Evolutionary conservation across 1,140 invertebrate species (phyloP).

Genomic region (Drosophila sucinea): DNA sequence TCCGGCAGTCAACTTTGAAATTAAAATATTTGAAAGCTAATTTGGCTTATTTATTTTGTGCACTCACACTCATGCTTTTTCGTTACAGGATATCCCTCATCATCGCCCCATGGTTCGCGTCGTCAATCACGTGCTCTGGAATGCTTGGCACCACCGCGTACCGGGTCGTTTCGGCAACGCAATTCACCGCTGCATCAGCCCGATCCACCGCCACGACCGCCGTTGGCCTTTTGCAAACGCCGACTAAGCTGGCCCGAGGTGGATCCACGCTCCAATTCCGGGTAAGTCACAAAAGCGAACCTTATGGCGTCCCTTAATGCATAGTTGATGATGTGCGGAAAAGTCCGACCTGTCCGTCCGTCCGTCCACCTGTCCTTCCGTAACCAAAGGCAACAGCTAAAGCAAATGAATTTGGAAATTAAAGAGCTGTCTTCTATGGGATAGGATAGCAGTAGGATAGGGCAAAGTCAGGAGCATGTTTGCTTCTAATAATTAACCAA

Average conservation of each 20-base stretch:
- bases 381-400: background rate
- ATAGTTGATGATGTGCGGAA: slow-evolving; percentile 67
- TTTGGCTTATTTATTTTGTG: background rate
- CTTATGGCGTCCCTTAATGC: slow-evolving; percentile 31
- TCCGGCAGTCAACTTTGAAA: background rate
- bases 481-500: slow-evolving; percentile 56
- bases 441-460: background rate
- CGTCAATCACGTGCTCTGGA: slow-evolving; percentile 85
- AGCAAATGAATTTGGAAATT: slow-evolving; percentile 62
- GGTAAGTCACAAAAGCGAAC: slow-evolving; percentile 85
- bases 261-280: slow-evolving; percentile 90
- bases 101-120: slow-evolving; percentile 72
- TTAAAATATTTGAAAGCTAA: slow-evolving; percentile 7
- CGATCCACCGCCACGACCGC: slow-evolving; percentile 85
- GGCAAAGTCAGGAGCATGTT: slow-evolving; percentile 27
- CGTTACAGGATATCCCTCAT: slow-evolving; percentile 66
- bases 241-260: slow-evolving; percentile 92
- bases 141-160: slow-evolving; percentile 85
- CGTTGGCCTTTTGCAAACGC: slow-evolving; percentile 88
- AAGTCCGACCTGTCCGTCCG: background rate
- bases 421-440: slow-evolving; percentile 26
- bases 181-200: slow-evolving; percentile 83
- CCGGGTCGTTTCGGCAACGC: slow-evolving; percentile 86
- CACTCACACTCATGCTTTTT: background rate
- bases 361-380: background rate